Evolutionary conservation across 2,888 invertebrate species (phyloP), one percentile per base, ranked within the genome.

Genomic region (Trachelus tabidus): DNA sequence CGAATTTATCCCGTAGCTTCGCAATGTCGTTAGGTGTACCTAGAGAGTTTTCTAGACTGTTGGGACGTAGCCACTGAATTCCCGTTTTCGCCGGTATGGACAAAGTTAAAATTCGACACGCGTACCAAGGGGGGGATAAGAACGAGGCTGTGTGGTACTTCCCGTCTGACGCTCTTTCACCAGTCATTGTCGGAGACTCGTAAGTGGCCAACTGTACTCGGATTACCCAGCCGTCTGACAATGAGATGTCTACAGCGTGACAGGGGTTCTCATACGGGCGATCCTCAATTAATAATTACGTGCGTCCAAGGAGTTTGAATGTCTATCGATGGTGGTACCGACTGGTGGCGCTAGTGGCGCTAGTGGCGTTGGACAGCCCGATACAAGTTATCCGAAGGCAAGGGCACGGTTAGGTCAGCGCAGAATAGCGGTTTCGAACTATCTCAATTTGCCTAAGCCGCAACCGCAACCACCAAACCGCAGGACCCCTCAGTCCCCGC

Each of bases 401-500:
- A 56, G 23, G 56, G 77, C 75, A 76, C 69, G 85, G 86, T 86
- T 85, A 84, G 88, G 88, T 89, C 87, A 89, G 89, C 81, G 79
- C 73, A 79, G 82, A 77, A 83, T 80, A 78, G 79, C 75, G 80
- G 91, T 91, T 90, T 87, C 91, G 90, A 91, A 91, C 91, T 91
- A 91, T 91, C 91, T 89, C 89, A 89, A 89, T 89, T 89, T 89
- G 88, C 87, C 84, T 84, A 85, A 84, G 84, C 89, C 88, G 83
- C 88, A 88, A 85, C 87, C 87, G 83, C 88, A 87, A 87, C 88
- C 89, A 82, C 87, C 82, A 88, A 88, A 89, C 89, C 90, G 83
- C 87, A 87, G 88, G 87, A 87, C 84, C 87, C 83, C 86, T 85
- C 87, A 82, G 15, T 40, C 40, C 84, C 83, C 85, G 83, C 85